These are phyloP conservation scores for Ctenochaetus hawaiiensis DNA, from an alignment of 2,797 vertebrate species.

Conservation along the genomic window DNA sequence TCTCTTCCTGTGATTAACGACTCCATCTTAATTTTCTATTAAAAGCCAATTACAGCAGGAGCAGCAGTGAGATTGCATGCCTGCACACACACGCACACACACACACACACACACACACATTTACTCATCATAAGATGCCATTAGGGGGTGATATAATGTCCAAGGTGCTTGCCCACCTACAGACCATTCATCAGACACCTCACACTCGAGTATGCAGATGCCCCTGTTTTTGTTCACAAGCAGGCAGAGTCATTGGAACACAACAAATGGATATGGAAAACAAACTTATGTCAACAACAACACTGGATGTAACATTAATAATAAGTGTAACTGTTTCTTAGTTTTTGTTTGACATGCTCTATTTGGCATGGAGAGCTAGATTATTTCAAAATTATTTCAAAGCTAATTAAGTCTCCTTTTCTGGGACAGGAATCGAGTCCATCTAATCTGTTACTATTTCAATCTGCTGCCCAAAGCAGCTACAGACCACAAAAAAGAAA, in stretches of 20 bases:
- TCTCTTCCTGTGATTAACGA: constrained; percentile 85
- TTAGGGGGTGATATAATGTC: constrained; percentile 75
- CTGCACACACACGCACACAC: constrained; percentile 21
- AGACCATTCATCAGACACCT: constrained; percentile 70
- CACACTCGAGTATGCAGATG: constrained; percentile 48
- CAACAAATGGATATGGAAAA: constrained; percentile 16
- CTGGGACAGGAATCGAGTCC: background rate
- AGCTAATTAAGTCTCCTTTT: background rate
- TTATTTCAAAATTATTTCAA: background rate
- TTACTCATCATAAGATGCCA: constrained; percentile 72
- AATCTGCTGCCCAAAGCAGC: background rate
- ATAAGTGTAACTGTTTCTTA: background rate
- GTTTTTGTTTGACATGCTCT: background rate
- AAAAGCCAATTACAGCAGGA: constrained; percentile 87
- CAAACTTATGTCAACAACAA: background rate
- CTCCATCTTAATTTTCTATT: constrained; percentile 88
- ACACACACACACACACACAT: constrained; percentile 36
- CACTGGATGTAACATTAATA: background rate
- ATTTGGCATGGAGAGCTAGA: background rate
- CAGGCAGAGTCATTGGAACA: background rate
- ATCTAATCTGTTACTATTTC: background rate
- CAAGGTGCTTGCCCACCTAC: constrained; percentile 69
- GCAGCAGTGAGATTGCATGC: constrained; percentile 67
- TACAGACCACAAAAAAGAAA: background rate
- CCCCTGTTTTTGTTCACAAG: constrained; percentile 33